These are phyloP conservation scores for Clarias macrocephalus DNA, from an alignment of 2,113 vertebrate species.

Conservation along the genomic window DNA sequence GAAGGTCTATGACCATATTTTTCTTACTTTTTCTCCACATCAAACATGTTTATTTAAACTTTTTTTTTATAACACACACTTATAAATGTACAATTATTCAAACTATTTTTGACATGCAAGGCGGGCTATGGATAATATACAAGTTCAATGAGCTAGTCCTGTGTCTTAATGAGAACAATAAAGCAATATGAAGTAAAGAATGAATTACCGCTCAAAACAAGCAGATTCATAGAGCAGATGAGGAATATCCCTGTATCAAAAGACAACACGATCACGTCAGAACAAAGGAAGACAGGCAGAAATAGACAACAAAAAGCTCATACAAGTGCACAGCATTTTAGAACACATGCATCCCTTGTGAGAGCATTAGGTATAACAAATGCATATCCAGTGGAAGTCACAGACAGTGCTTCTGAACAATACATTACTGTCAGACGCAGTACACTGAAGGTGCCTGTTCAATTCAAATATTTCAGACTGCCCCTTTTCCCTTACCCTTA, in stretches of 20 bases:
- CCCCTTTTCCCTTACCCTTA: slow-evolving; percentile 41
- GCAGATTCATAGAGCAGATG: slow-evolving; percentile 93
- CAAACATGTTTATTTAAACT: slow-evolving; percentile 84
- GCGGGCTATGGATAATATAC: slow-evolving; percentile 76
- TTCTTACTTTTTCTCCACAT: slow-evolving; percentile 58
- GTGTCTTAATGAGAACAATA: slow-evolving; percentile 80
- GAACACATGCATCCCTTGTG: slow-evolving; percentile 73
- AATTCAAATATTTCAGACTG: slow-evolving; percentile 70
- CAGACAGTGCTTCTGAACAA: slow-evolving; percentile 21
- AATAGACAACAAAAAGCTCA: slow-evolving; percentile 55
- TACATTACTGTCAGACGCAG: slow-evolving; percentile 75
- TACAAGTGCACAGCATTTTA: slow-evolving; percentile 76
- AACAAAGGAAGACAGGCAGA: slow-evolving; percentile 42
- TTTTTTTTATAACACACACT: slow-evolving; percentile 78
- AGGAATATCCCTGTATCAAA: slow-evolving; percentile 93
- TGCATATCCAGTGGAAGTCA: not conserved
- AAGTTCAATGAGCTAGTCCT: slow-evolving; percentile 51
- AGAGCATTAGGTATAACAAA: slow-evolving; percentile 49
- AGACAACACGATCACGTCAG: slow-evolving; percentile 87
- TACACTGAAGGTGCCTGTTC: slow-evolving; percentile 88
- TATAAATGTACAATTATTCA: slow-evolving; percentile 85
- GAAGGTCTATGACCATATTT: slow-evolving; percentile 48
- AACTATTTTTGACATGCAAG: slow-evolving; percentile 84
- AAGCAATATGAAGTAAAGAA: slow-evolving; percentile 86
- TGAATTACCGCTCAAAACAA: slow-evolving; percentile 96